Evolutionary conservation across 2,113 vertebrate genomes (phyloP).

Genomic region (Bubalus kerabau): DNA sequence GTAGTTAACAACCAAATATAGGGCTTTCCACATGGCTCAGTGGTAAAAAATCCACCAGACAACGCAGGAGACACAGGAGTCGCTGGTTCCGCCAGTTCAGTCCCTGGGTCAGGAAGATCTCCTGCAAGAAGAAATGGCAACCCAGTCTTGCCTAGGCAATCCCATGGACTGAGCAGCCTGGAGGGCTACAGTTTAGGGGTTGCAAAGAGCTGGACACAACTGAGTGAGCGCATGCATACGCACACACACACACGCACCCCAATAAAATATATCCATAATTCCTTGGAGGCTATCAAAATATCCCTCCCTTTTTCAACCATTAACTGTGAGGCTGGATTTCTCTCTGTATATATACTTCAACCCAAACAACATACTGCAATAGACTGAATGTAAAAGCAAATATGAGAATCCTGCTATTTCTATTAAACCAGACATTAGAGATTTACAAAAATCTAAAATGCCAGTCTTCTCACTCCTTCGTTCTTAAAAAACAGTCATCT

Average conservation of each 20-base stretch:
- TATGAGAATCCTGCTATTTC: neutral
- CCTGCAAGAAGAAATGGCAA: neutral
- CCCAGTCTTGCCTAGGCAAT: neutral
- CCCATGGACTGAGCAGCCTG: neutral
- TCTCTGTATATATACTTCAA: neutral
- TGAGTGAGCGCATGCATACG: neutral
- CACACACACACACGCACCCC: neutral
- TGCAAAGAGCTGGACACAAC: neutral
- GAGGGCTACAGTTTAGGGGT: neutral
- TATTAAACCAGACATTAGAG: neutral
- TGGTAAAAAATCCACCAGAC: neutral
- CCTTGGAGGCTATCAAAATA: neutral
- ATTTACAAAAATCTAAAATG: constrained; percentile 9
- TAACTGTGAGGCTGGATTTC: neutral
- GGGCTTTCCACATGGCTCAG: neutral
- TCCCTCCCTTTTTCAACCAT: neutral
- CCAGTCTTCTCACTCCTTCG: neutral
- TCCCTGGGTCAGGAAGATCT: neutral
- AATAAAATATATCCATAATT: neutral
- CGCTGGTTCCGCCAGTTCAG: rapidly evolving
- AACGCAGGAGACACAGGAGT: neutral
- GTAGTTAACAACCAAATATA: neutral
- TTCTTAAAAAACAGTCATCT: neutral
- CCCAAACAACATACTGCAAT: neutral
- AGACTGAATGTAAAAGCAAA: neutral